phyloP scores from a whole-genome alignment of 1,140 invertebrate genomes.

The Aphelinus certus region DNA sequence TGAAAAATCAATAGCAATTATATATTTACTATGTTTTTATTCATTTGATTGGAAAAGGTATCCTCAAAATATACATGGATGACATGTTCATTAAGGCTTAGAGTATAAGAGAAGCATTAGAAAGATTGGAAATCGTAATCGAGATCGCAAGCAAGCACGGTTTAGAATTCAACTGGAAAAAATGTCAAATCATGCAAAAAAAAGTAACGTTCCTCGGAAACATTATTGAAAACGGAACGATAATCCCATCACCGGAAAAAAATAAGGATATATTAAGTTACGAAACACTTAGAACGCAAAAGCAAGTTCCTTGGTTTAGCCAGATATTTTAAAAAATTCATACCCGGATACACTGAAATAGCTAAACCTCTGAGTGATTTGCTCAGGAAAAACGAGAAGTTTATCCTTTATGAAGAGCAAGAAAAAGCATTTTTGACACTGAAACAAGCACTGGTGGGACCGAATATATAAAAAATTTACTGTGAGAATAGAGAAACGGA shows the following conservation, averaged over 20 bases:
- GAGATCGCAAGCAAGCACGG: slow-evolving; percentile 50
- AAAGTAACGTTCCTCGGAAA: slow-evolving; percentile 55
- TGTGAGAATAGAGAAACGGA: slow-evolving; percentile 18
- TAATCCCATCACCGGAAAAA: slow-evolving; percentile 45
- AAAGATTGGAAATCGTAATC: slow-evolving; percentile 45
- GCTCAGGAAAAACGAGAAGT: slow-evolving; percentile 1
- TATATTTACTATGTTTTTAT: background rate
- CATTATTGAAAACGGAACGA: slow-evolving; percentile 45
- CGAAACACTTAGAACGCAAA: slow-evolving; percentile 1
- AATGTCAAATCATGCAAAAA: slow-evolving; percentile 51
- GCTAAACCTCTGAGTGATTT: slow-evolving; percentile 21
- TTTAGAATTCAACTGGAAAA: slow-evolving; percentile 57
- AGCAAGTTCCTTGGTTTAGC: slow-evolving; percentile 30
- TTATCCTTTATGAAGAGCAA: slow-evolving; percentile 4
- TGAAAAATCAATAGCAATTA: too few species aligned
- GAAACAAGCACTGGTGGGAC: slow-evolving; percentile 3
- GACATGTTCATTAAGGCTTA: slow-evolving; percentile 22
- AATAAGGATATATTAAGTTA: background rate
- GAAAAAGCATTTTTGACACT: slow-evolving; percentile 11
- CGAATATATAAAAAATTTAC: slow-evolving; percentile 13
- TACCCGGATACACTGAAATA: slow-evolving; percentile 6
- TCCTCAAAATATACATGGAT: slow-evolving; percentile 16
- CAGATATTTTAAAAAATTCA: slow-evolving; percentile 27
- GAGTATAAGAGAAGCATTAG: background rate
- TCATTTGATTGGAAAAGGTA: slow-evolving; percentile 9